These are phyloP conservation scores for Anthophora plumipes DNA, from an alignment of 2,888 invertebrate genomes.

Conservation along the genomic window DNA sequence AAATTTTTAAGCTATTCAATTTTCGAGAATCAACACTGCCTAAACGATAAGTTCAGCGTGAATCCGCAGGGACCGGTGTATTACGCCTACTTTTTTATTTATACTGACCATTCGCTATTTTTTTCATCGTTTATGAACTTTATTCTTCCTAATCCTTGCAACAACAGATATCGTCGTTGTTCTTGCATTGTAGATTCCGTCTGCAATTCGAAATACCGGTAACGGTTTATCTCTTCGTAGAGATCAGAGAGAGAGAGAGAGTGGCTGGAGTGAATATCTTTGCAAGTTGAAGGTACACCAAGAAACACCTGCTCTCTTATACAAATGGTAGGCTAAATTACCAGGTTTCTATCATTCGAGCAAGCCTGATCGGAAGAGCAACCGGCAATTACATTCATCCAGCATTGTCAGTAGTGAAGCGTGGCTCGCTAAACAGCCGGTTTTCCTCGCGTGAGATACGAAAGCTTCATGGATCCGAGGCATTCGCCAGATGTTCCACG, in stretches of 20 bases:
- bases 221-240: not conserved
- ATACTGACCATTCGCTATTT: too few relatives aligned
- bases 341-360: slow-evolving; percentile 3
- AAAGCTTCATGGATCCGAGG: not conserved
- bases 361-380: not conserved
- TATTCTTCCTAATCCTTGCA: too few relatives aligned
- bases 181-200: not conserved
- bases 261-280: not conserved
- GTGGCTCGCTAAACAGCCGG: not conserved
- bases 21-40: too few relatives aligned
- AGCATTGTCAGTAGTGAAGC: not conserved
- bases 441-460: not conserved
- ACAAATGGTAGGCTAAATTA: not conserved
- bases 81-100: too few relatives aligned
- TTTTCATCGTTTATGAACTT: too few relatives aligned
- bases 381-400: slow-evolving; percentile 6
- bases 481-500: slow-evolving; percentile 5
- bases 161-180: too few relatives aligned
- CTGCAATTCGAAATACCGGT: not conserved
- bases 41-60: too few relatives aligned
- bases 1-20: too few relatives aligned
- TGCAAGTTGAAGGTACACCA: not conserved
- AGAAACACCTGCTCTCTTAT: not conserved
- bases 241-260: not conserved
- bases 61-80: too few relatives aligned